These are phyloP conservation scores for Oreohelix idahoensis DNA, from an alignment of 1,140 invertebrate species.

Conservation along the genomic window DNA sequence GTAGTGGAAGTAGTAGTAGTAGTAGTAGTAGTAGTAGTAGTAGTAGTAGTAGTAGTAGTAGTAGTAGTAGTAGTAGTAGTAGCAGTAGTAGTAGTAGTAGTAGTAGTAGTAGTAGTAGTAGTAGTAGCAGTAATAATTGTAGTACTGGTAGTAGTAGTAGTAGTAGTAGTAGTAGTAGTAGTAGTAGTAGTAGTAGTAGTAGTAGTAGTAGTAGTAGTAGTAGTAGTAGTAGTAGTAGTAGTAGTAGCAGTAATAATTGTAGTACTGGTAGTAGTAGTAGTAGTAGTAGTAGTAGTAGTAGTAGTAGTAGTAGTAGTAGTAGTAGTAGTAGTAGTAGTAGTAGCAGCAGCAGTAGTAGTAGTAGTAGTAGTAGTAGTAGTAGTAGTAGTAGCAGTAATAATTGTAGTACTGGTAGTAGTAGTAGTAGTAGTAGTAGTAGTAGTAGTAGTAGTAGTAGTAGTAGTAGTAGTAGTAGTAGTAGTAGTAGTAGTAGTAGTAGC, in stretches of 20 bases:
- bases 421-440: too few relatives aligned
- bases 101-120: slow-evolving; percentile 2
- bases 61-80: not conserved
- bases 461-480: slow-evolving; percentile 11
- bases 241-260: not conserved
- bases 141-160: not conserved
- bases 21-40: slow-evolving; percentile 5
- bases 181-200: slow-evolving; percentile 8
- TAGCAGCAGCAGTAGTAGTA: not conserved
- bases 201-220: slow-evolving; percentile 8
- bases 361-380: not conserved
- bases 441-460: too few relatives aligned
- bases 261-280: not conserved
- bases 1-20: too few relatives aligned
- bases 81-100: slow-evolving; percentile 1
- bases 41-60: slow-evolving; percentile 9
- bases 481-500: slow-evolving; percentile 4
- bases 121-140: not conserved
- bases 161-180: slow-evolving; percentile 10
- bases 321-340: slow-evolving; percentile 12
- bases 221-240: slow-evolving; percentile 8
- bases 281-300: slow-evolving; percentile 1
- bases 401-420: not conserved
- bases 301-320: slow-evolving; percentile 3
- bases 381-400: not conserved